phyloP scores from a whole-genome alignment of 1,140 invertebrate species.

The Aphelinus certus region DNA sequence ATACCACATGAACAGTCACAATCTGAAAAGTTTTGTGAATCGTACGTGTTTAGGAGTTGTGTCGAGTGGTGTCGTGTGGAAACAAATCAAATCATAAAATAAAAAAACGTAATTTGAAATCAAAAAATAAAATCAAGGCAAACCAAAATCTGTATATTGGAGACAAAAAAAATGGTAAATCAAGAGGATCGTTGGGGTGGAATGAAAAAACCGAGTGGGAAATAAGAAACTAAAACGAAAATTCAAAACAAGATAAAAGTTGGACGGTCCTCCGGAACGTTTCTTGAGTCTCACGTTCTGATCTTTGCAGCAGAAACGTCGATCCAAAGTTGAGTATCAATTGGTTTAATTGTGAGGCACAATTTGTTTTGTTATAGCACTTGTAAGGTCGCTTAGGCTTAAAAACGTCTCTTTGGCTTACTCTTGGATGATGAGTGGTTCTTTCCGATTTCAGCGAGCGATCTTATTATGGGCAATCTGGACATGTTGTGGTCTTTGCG shows the following conservation, averaged over 20 bases:
- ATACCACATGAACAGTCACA: constrained; percentile 64
- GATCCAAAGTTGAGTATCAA: constrained; percentile 30
- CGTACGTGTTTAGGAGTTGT: constrained; percentile 45
- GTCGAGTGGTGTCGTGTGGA: constrained; percentile 30
- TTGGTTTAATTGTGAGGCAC: constrained; percentile 26
- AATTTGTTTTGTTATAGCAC: constrained; percentile 41
- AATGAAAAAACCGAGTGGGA: neutral
- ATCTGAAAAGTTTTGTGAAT: constrained; percentile 62
- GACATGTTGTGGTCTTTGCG: constrained; percentile 83
- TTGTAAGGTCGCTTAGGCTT: neutral
- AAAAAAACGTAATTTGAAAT: constrained; percentile 11
- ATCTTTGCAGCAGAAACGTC: constrained; percentile 20
- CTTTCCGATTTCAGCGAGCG: constrained; percentile 94
- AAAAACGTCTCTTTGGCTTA: constrained; percentile 68
- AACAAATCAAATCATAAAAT: constrained; percentile 34
- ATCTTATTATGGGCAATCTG: constrained; percentile 91
- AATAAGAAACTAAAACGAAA: constrained; percentile 37
- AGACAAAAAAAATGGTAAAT: constrained; percentile 35
- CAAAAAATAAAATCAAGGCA: constrained; percentile 34
- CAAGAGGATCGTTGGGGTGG: constrained; percentile 22
- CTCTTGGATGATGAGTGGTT: constrained; percentile 96
- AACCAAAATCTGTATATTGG: constrained; percentile 41
- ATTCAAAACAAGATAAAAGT: constrained; percentile 30
- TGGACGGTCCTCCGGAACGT: constrained; percentile 6
- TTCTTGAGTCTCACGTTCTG: constrained; percentile 24